Conservation (phyloP, 2,888 invertebrate genomes). For the Petrolisthes manimaculis region DNA sequence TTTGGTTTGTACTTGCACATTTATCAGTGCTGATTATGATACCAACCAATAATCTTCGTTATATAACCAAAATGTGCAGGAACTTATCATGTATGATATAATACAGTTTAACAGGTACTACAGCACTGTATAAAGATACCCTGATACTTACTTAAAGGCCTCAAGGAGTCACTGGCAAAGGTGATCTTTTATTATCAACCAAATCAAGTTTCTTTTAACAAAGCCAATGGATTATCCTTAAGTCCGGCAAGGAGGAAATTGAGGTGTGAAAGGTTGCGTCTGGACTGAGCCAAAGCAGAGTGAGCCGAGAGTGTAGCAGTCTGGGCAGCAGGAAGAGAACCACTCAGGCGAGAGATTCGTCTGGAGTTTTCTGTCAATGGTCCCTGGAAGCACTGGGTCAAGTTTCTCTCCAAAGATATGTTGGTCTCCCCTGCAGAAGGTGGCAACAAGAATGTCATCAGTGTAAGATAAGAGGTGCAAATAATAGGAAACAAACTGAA, state of each 20-base stretch:
- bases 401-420: conserved; percentile 33
- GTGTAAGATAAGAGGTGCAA: neutral
- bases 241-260: conserved; percentile 22
- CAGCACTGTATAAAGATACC: too few relatives aligned
- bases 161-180: too few relatives aligned
- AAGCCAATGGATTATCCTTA: conserved; percentile 28
- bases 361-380: conserved; percentile 21
- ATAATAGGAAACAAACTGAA: neutral
- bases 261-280: conserved; percentile 32
- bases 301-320: conserved; percentile 35
- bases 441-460: neutral
- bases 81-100: too few relatives aligned
- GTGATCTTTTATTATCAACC: too few relatives aligned
- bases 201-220: conserved; percentile 12
- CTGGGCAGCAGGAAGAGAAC: conserved; percentile 28
- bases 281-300: conserved; percentile 20
- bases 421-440: conserved; percentile 37
- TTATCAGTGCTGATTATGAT: too few relatives aligned
- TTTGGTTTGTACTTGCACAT: too few relatives aligned
- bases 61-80: too few relatives aligned
- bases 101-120: too few relatives aligned
- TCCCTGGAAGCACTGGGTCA: conserved; percentile 24
- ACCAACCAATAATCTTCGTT: too few relatives aligned
- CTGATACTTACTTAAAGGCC: too few relatives aligned
- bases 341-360: conserved; percentile 24